Evolutionary conservation across 1,140 invertebrate species (phyloP).

Genomic region (Drosophila prosaltans): DNA sequence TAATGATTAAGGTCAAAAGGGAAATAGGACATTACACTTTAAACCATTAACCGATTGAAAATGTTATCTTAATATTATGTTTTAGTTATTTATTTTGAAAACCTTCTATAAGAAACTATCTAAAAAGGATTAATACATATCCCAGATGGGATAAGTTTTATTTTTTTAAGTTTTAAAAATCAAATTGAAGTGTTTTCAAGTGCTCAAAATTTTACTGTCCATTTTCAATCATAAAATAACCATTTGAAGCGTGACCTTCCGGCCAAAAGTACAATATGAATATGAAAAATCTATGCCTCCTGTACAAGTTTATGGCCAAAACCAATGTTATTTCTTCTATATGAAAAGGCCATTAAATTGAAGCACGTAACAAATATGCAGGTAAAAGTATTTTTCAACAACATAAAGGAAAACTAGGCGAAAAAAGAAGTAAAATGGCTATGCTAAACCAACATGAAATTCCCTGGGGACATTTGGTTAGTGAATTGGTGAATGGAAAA

Average conservation of each 20-base stretch:
- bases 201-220: not conserved
- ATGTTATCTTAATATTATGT: too few relatives aligned
- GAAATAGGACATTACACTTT: not conserved
- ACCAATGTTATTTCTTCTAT: slow-evolving; percentile 8
- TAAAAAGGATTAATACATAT: too few relatives aligned
- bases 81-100: too few relatives aligned
- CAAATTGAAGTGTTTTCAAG: not conserved
- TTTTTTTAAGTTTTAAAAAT: too few relatives aligned
- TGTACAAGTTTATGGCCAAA: slow-evolving; percentile 1
- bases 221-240: not conserved
- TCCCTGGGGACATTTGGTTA: not conserved
- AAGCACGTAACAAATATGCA: slow-evolving; percentile 8
- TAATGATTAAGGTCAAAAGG: slow-evolving; percentile 1
- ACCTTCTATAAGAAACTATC: too few relatives aligned
- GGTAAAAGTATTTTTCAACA: slow-evolving; percentile 1
- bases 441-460: slow-evolving; percentile 3
- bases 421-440: not conserved
- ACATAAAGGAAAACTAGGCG: not conserved
- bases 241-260: not conserved
- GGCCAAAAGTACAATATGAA: not conserved
- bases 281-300: slow-evolving; percentile 2
- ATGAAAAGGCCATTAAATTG: slow-evolving; percentile 6
- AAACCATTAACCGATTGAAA: slow-evolving; percentile 2
- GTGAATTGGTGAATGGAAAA: slow-evolving; percentile 8
- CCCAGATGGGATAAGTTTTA: too few relatives aligned